These are phyloP conservation scores for Holcopasites calliopsidis DNA, from an alignment of 1,140 invertebrate genomes.

Conservation along the genomic window DNA sequence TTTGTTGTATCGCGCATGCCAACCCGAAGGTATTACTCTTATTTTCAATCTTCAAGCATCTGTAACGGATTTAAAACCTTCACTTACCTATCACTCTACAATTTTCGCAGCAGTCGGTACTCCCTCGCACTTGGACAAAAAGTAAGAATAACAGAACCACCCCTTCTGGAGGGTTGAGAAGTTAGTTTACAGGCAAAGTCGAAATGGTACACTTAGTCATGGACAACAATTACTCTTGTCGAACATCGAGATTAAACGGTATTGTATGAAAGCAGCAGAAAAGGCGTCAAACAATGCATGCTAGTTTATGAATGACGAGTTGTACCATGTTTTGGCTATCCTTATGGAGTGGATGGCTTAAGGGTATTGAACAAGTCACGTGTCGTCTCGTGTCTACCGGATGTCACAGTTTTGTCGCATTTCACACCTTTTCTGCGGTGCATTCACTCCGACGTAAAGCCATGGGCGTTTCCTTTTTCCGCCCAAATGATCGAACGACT, in stretches of 20 bases:
- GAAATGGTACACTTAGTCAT: background rate
- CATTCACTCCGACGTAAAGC: slow-evolving; percentile 66
- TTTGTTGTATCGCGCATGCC: no score
- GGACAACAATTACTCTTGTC: background rate
- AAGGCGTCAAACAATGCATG: slow-evolving; percentile 5
- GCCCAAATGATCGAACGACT: slow-evolving; percentile 47
- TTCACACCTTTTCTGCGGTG: slow-evolving; percentile 67
- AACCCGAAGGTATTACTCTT: no score
- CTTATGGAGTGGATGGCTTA: slow-evolving; percentile 30
- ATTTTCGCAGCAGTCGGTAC: no score
- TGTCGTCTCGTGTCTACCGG: slow-evolving; percentile 74
- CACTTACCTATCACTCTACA: no score
- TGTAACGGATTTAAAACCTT: no score
- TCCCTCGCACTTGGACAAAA: no score
- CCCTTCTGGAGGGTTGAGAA: background rate
- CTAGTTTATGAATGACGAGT: background rate
- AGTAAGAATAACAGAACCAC: background rate
- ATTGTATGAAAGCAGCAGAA: background rate
- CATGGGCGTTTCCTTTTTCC: slow-evolving; percentile 71
- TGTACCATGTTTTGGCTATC: background rate
- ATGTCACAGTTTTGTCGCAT: slow-evolving; percentile 74
- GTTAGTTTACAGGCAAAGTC: background rate
- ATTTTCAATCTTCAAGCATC: no score
- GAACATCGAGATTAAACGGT: slow-evolving; percentile 5
- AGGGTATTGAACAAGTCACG: slow-evolving; percentile 65